Base-by-base conservation (phyloP, 1,140 invertebrate genomes). In the Mercenaria mercenaria region DNA sequence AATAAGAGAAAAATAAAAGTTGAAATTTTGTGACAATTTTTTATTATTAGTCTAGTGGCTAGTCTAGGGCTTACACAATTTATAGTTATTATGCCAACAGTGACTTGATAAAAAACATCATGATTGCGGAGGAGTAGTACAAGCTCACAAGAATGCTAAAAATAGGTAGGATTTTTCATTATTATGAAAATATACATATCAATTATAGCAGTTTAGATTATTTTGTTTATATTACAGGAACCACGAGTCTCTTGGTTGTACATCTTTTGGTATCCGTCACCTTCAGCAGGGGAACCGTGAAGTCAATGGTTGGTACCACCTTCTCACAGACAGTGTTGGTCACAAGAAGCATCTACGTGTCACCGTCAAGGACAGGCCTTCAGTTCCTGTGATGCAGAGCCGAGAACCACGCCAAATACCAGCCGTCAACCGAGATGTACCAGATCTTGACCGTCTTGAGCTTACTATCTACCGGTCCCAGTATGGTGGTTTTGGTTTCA, bases 401-500 rank as follows among this genome's bases (percentile, higher is more conserved):
- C 72, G 69, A 41, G 34, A 59, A 32, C 34, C 59, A 0, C 72
- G 69, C 47, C 32, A 87, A 79, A 76, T 89, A 13, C 64, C 87
- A 15, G 64, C 43, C 32, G 52, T 89, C 32, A 89, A 89, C 47
- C 39, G 76, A n/a, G 87, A 80, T 41, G 79, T 89, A 1, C 37
- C 41, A 10, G 87, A 56, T 29, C 13, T 74, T 26, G 59, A 80
- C 8, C 37, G 79, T 15, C 50, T 47, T 34, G 39, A 72, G 23
- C 26, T 82, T 20, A 80, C 87, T 0, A 41, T 89, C 37, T 76
- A 81, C 29, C 59, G 87, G 1, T 81, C 77, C 10, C 59, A 50
- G 41, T 79, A 77, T 79, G 87, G 39, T 67, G 96, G 97, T 15
- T 98, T 98, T 92, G 98, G 98, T 4, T 98, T 99, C 96, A 98